Evolutionary conservation across 2,888 invertebrate species (phyloP).

Genomic region (Epirrhoe tristata): DNA sequence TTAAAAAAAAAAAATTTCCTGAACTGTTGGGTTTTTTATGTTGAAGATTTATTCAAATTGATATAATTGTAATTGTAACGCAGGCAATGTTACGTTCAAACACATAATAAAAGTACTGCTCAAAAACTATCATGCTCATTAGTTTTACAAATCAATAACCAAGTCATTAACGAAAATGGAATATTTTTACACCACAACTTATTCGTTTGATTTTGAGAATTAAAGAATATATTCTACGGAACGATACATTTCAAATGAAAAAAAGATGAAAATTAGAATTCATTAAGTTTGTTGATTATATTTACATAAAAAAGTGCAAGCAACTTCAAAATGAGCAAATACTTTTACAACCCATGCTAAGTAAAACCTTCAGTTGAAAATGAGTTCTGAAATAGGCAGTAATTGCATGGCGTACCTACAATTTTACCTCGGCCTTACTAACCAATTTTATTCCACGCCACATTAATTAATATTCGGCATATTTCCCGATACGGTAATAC

Average conservation of each 20-base stretch:
- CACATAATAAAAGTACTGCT: no score
- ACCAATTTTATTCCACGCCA: constrained; percentile 19
- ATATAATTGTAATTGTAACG: no score
- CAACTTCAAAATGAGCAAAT: neutral
- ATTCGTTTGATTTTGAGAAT: no score
- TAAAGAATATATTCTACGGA: no score
- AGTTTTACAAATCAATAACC: no score
- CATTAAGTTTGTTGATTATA: no score
- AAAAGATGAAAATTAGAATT: neutral
- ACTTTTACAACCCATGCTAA: neutral
- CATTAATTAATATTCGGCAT: constrained; percentile 19
- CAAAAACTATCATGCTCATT: no score
- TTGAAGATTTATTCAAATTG: no score
- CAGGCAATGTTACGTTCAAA: no score
- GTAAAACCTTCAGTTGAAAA: constrained; percentile 6
- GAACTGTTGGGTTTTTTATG: no score
- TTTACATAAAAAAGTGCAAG: neutral
- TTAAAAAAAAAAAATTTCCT: neutral
- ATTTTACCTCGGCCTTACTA: neutral
- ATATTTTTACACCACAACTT: no score
- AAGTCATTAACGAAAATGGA: no score
- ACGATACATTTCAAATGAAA: neutral
- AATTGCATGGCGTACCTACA: constrained; percentile 9
- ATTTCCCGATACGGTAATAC: constrained; percentile 2
- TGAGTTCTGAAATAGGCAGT: constrained; percentile 12